Evolutionary conservation across 2,797 vertebrate species (phyloP).

Genomic region (Lepilemur septentrionalis): DNA sequence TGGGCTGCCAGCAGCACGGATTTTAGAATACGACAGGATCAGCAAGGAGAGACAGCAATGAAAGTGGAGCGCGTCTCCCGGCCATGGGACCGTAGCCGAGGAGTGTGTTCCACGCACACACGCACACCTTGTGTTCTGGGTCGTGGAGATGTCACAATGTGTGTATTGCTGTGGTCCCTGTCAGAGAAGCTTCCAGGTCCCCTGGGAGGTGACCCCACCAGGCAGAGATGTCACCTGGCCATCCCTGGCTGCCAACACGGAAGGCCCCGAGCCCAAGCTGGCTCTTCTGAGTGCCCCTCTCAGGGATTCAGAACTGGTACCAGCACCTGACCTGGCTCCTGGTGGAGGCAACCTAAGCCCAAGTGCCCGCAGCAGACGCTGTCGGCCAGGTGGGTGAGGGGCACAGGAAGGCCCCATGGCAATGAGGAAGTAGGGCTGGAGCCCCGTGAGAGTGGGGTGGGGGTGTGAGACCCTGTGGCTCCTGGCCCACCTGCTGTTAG

Average conservation of each 20-base stretch:
- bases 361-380: too few species aligned
- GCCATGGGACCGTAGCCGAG: accelerated
- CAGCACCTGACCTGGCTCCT: too few species aligned
- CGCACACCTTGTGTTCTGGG: accelerated
- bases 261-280: not conserved
- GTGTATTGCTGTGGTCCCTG: accelerated
- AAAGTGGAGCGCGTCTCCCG: too few species aligned
- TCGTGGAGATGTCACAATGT: accelerated
- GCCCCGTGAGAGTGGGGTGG: accelerated
- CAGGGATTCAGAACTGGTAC: accelerated
- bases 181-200: too few species aligned
- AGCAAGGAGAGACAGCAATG: not conserved
- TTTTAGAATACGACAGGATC: not conserved
- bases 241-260: accelerated
- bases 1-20: accelerated
- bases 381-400: not conserved
- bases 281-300: not conserved
- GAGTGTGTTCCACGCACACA: too few species aligned
- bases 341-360: accelerated
- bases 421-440: accelerated
- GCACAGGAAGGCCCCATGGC: not conserved
- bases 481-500: too few species aligned
- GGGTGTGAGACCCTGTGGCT: too few species aligned
- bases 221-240: not conserved
- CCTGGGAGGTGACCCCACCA: not conserved